Evolutionary conservation across 2,888 invertebrate species (phyloP), one percentile per base, ranked within the genome.

Genomic region (Helicoverpa assulta): DNA sequence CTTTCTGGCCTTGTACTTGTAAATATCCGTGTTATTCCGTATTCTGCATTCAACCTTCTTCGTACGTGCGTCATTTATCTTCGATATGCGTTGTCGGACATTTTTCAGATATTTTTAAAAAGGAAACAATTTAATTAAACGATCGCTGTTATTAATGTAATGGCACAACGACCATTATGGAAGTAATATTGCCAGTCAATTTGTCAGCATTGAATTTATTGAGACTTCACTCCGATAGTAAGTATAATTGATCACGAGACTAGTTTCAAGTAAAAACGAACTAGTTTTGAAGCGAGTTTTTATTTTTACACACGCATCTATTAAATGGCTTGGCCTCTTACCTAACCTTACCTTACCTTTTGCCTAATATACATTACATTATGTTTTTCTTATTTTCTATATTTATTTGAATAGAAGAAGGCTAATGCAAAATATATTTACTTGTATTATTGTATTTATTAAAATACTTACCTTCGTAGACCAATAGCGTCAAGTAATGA

Each of bases 141-240:
- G 51, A 58, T 72, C 33, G 5, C 40, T 5, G 0, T 29, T 33
- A 67, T 80, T 70, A 76, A 10, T 47, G 18, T 58, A 67, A 62
- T 61, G 47, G 29, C 26, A 37, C 43, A 56, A 18, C 29, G 19
- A 50, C 58, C 56, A 47, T 40, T 70, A 76, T 73, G 57, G 65
- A 51, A 54, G 65, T 63, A 21, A 57, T 71, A 70, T 66, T 57
- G 58, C 16, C 56, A 53, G 58, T 14, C 59, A 73, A 81, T 81
- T 81, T 82, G 82, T 82, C 82, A 79, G 52, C 62, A 33, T 56
- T 67, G 54, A 69, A 82, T 73, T 82, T 70, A 79, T 76, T 70
- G 63, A 60, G 54, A 69, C 70, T 65, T 62, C 40, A 61, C 55
- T 75, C 26, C 21, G 51, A 14, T 73, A 64, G 26, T 26, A 26